phyloP scores from a whole-genome alignment of 2,888 invertebrate species.

The Acleris cristana region DNA sequence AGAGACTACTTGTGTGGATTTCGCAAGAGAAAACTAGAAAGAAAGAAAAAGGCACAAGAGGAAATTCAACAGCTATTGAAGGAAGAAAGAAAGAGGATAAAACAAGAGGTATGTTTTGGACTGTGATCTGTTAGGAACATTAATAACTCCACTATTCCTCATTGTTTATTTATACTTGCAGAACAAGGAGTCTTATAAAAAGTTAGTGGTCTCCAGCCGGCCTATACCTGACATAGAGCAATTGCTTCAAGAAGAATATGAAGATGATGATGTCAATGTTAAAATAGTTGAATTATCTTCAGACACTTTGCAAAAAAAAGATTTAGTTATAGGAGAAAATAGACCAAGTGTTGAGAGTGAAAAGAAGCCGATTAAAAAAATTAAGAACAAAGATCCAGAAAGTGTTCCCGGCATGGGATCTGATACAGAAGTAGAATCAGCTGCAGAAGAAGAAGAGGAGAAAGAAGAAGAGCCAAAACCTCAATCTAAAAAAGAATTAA shows the following conservation, averaged over 20 bases:
- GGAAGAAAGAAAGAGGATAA: slow-evolving; percentile 89
- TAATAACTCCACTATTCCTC: too few relatives aligned
- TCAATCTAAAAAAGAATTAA: slow-evolving; percentile 87
- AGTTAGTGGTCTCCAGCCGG: slow-evolving; percentile 88
- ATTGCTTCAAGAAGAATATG: slow-evolving; percentile 87
- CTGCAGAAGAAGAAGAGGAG: slow-evolving; percentile 55
- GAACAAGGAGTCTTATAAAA: slow-evolving; percentile 89
- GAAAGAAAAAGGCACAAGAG: slow-evolving; percentile 89
- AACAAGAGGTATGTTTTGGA: slow-evolving; percentile 84
- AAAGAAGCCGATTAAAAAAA: slow-evolving; percentile 36
- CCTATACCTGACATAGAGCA: slow-evolving; percentile 88
- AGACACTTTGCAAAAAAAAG: slow-evolving; percentile 87
- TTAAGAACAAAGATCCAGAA: slow-evolving; percentile 37
- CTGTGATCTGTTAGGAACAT: neutral
- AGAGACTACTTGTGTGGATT: slow-evolving; percentile 93
- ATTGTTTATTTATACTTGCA: slow-evolving; percentile 44
- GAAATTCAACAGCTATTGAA: slow-evolving; percentile 88
- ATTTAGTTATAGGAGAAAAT: slow-evolving; percentile 89
- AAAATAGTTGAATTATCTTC: slow-evolving; percentile 90
- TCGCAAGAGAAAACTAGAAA: slow-evolving; percentile 90
- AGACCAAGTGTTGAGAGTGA: slow-evolving; percentile 67
- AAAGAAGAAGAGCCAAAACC: slow-evolving; percentile 63
- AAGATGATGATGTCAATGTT: slow-evolving; percentile 90
- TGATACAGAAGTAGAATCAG: slow-evolving; percentile 54
- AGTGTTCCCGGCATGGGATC: slow-evolving; percentile 70